Evolutionary conservation across 2,113 vertebrate genomes (phyloP), one percentile per base, ranked within the genome.

Genomic region (Halcyon senegalensis): DNA sequence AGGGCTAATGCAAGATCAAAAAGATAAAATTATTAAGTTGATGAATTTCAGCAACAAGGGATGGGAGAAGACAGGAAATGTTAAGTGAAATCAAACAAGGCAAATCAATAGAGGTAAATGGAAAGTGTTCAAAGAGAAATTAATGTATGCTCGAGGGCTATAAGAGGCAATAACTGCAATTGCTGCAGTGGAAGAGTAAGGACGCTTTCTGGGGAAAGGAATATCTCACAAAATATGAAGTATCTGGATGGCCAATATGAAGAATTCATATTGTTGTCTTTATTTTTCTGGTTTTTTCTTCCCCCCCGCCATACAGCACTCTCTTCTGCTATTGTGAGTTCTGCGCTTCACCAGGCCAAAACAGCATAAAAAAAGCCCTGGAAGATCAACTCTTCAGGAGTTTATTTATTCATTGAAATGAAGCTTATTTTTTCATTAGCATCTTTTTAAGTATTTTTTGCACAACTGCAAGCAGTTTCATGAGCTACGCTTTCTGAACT

Each of bases 41-140:
- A 63, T 86, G 84, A 90, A 93, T 95, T 91, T 96, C 67, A 77
- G 90, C 55, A 68, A 81, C 19, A 73, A 75, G 84, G 94, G 90
- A 94, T 83, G 67, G 87, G 76, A 90, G 93, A 94, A 91, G 44
- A 59, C 24, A 23, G 81, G 50, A 84, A 81, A 83, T 9, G 62
- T 77, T 92, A 88, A 95, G 86, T 92, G 88, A 96, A 94, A 96
- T 96, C 50, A 87, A 94, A 95, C 13, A 10, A 67, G 80, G 70
- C 28, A 84, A 94, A 97, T 97, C 89, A 93, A 96, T 89, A 95
- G 83, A 78, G 89, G 95, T 96, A 97, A 91, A 95, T 90, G 62
- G 92, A 84, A 94, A 82, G 55, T 43, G 59, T 96, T 97, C 87
- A 41, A 55, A 89, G 85, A 96, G 80, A 93, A 97, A 97, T 96